Conservation (phyloP, 2,113 vertebrate genomes). For the Macroglossus sobrinus region DNA sequence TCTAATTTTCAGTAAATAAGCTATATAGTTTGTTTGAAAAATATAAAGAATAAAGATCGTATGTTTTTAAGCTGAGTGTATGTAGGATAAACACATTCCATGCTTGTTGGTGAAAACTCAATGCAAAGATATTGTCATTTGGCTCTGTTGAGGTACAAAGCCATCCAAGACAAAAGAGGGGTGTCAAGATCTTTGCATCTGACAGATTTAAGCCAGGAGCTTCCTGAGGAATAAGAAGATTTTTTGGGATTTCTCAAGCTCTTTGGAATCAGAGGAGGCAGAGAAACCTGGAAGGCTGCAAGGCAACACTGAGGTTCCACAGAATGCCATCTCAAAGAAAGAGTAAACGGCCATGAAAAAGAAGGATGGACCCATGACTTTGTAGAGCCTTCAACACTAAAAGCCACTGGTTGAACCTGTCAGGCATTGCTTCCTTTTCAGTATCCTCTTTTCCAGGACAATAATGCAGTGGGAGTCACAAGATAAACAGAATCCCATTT, state of each 20-base stretch:
- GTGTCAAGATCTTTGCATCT: not conserved
- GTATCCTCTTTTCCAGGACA: not conserved
- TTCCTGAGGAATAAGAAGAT: not conserved
- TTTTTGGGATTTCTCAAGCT: not conserved
- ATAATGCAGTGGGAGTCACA: not conserved
- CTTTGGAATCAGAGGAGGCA: not conserved
- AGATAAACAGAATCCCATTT: not conserved
- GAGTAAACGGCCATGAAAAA: not conserved
- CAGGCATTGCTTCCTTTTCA: not conserved
- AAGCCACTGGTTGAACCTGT: not conserved
- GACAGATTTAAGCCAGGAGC: not conserved
- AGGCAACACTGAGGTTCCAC: not conserved
- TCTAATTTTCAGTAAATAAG: not conserved
- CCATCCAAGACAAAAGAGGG: not conserved
- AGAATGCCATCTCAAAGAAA: not conserved
- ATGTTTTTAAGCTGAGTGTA: not conserved
- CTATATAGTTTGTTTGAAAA: not conserved
- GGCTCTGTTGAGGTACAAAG: not conserved
- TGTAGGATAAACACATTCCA: not conserved
- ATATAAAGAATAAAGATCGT: not conserved
- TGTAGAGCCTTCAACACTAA: not conserved
- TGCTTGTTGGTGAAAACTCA: not conserved
- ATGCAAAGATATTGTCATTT: not conserved
- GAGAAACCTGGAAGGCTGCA: not conserved
- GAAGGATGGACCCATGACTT: not conserved